Conservation (phyloP, 2,113 vertebrate species). For the Hystrix brachyura region DNA sequence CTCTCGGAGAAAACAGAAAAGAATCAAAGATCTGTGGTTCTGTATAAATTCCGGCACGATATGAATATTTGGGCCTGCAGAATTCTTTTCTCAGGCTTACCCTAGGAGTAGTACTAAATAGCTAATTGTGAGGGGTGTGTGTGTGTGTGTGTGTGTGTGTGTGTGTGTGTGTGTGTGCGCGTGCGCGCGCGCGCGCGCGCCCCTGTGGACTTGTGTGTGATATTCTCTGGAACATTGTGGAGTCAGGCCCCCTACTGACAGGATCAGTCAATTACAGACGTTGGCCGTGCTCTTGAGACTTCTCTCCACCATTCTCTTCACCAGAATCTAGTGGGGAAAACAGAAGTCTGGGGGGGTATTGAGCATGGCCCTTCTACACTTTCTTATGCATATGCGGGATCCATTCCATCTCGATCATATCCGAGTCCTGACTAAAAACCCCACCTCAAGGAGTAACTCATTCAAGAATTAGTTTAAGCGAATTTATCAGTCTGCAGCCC, state of each 20-base stretch:
- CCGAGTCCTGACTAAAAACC: not conserved
- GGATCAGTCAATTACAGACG: slow-evolving; percentile 81
- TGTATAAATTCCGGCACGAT: slow-evolving; percentile 70
- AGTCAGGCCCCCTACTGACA: slow-evolving; percentile 85
- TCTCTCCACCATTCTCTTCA: not conserved
- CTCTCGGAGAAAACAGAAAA: slow-evolving; percentile 43
- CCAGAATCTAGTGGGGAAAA: not conserved
- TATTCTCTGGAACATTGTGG: slow-evolving; percentile 68
- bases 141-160: slow-evolving; percentile 23
- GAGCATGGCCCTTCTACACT: not conserved
- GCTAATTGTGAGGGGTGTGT: slow-evolving; percentile 46
- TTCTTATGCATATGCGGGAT: not conserved
- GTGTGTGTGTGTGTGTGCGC: slow-evolving; percentile 6
- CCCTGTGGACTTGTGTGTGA: slow-evolving; percentile 1
- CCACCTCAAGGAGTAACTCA: not conserved
- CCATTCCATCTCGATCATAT: not conserved
- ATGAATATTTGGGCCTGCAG: slow-evolving; percentile 63
- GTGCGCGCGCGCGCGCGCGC: not conserved
- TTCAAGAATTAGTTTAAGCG: not conserved
- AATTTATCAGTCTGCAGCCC: not conserved
- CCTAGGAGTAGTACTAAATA: slow-evolving; percentile 56
- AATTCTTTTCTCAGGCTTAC: slow-evolving; percentile 46
- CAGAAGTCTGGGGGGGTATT: not conserved
- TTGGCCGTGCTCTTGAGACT: slow-evolving; percentile 32
- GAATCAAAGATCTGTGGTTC: slow-evolving; percentile 56